Conservation (phyloP, 2,888 invertebrate genomes). For the Calameuta filiformis region DNA sequence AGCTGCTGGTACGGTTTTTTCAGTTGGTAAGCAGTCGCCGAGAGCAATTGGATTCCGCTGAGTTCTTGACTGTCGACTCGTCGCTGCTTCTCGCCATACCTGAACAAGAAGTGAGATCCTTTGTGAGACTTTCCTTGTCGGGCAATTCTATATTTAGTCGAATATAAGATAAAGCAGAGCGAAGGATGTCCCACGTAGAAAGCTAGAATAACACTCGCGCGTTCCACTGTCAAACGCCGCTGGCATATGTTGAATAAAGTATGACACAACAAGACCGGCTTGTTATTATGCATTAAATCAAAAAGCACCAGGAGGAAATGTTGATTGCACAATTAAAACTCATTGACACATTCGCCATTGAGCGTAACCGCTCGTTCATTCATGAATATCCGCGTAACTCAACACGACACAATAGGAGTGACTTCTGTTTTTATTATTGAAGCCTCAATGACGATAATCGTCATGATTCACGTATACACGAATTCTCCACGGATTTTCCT, state of each 20-base stretch:
- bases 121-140: not conserved
- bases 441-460: not conserved
- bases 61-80: constrained; percentile 80
- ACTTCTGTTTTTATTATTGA: not conserved
- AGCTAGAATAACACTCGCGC: not conserved
- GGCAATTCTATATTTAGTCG: not conserved
- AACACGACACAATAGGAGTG: not conserved
- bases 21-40: constrained; percentile 90
- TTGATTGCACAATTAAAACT: not conserved
- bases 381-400: not conserved
- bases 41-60: constrained; percentile 82
- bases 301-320: not conserved
- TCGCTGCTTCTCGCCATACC: constrained; percentile 88
- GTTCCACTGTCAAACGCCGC: not conserved
- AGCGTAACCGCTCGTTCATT: not conserved
- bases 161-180: not conserved
- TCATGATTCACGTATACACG: not conserved
- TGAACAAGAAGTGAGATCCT: constrained; percentile 55
- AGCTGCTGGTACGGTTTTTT: constrained; percentile 92
- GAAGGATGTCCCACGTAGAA: not conserved
- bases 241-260: not conserved
- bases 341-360: not conserved
- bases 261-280: not conserved
- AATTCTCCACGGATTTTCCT: not conserved
- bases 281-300: not conserved